These are phyloP conservation scores for Phocoena sinus DNA, from an alignment of 2,113 vertebrate genomes.

Conservation along the genomic window DNA sequence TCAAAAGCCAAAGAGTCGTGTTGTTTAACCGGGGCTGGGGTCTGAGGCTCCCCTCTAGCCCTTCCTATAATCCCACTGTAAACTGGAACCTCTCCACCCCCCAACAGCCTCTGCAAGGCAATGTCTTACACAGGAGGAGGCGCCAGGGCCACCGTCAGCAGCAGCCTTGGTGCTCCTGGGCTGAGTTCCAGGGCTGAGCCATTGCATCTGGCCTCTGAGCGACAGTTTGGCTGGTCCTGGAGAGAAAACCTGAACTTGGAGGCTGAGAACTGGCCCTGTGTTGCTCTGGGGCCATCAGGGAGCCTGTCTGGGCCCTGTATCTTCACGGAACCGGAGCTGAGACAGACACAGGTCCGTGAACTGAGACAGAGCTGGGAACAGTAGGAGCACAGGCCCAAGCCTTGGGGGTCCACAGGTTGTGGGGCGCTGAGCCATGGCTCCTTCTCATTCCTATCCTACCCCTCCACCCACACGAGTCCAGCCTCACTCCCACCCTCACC, in stretches of 20 bases:
- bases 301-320: background rate
- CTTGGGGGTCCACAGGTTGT: background rate
- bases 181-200: background rate
- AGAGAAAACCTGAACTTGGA: background rate
- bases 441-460: background rate
- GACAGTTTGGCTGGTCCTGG: background rate
- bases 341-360: background rate
- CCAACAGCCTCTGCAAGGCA: background rate
- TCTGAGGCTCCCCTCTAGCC: background rate
- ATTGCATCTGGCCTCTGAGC: background rate
- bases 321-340: background rate
- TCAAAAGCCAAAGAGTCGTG: background rate
- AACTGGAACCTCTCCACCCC: background rate
- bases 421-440: background rate
- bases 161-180: background rate
- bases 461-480: background rate
- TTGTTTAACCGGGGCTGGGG: background rate
- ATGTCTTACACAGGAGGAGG: background rate
- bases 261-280: background rate
- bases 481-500: background rate
- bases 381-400: background rate
- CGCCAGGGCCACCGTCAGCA: background rate
- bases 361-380: background rate
- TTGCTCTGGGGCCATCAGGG: background rate
- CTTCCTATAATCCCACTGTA: background rate